Evolutionary conservation across 2,888 invertebrate species (phyloP).

Genomic region (Xanthia icteritia): DNA sequence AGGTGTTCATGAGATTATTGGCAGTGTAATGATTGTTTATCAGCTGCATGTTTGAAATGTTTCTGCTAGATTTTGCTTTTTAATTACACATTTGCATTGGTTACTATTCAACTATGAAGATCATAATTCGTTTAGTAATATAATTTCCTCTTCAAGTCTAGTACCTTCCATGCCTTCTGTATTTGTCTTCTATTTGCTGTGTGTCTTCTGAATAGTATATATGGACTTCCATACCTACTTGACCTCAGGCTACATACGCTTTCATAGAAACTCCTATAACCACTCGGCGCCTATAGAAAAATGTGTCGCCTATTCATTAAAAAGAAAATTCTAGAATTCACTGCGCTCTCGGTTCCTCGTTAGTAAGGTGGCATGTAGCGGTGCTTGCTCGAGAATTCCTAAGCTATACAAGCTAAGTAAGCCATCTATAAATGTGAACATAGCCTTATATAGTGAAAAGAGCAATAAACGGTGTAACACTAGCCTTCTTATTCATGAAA

Average conservation of each 20-base stretch:
- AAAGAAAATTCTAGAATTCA: slow-evolving; percentile 53
- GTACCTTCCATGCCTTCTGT: background rate
- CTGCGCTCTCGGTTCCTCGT: slow-evolving; percentile 40
- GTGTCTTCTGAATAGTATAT: background rate
- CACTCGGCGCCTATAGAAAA: slow-evolving; percentile 27
- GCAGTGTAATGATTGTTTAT: background rate
- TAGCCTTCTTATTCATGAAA: slow-evolving; percentile 59
- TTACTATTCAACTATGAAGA: too few species aligned
- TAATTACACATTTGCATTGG: too few species aligned
- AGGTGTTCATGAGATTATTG: background rate
- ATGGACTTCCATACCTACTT: background rate
- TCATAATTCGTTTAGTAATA: too few species aligned
- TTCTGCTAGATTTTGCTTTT: too few species aligned
- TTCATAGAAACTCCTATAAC: slow-evolving; percentile 14
- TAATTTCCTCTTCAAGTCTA: background rate
- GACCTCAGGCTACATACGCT: slow-evolving; percentile 24
- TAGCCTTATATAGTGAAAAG: slow-evolving; percentile 47
- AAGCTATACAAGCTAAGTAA: slow-evolving; percentile 37
- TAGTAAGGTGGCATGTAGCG: slow-evolving; percentile 37
- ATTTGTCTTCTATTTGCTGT: background rate
- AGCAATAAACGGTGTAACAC: slow-evolving; percentile 55
- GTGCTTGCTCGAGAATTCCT: slow-evolving; percentile 39
- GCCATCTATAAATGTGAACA: slow-evolving; percentile 53
- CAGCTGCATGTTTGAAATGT: background rate
- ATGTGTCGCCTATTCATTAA: slow-evolving; percentile 41